These are phyloP conservation scores for Oithona nana DNA, from an alignment of 2,888 invertebrate species.

Conservation along the genomic window DNA sequence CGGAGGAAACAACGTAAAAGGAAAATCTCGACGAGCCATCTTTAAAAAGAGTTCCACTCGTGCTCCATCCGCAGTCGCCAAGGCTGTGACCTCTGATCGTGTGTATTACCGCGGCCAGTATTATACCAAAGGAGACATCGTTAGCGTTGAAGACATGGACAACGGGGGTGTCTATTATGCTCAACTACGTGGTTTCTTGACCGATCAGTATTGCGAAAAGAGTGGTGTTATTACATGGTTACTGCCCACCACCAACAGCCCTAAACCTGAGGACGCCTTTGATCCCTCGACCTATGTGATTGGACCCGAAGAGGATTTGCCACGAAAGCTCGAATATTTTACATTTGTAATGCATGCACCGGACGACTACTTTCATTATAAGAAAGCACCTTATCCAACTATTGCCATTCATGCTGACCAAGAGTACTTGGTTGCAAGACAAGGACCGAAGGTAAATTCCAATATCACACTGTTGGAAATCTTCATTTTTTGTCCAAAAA, in stretches of 20 bases:
- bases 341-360: slow-evolving; percentile 86
- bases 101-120: slow-evolving; percentile 42
- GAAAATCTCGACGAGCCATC: slow-evolving; percentile 21
- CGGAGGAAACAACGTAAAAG: slow-evolving; percentile 13
- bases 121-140: slow-evolving; percentile 49
- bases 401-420: slow-evolving; percentile 9
- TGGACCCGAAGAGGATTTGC: slow-evolving; percentile 56
- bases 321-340: slow-evolving; percentile 63
- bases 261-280: slow-evolving; percentile 54
- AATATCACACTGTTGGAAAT: too few relatives aligned
- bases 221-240: slow-evolving; percentile 64
- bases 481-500: too few relatives aligned
- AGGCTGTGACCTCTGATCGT: slow-evolving; percentile 56
- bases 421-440: slow-evolving; percentile 9
- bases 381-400: slow-evolving; percentile 50
- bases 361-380: slow-evolving; percentile 65
- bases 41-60: slow-evolving; percentile 37
- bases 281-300: slow-evolving; percentile 74
- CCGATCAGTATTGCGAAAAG: slow-evolving; percentile 81
- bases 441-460: slow-evolving; percentile 8
- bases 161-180: slow-evolving; percentile 53
- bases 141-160: slow-evolving; percentile 59
- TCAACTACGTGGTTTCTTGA: slow-evolving; percentile 56
- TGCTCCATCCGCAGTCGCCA: slow-evolving; percentile 58
- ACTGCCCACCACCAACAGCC: slow-evolving; percentile 58